A percentile compares a stretch with the other conserved stretches of the same genome.
Conservation (phyloP, 1,140 invertebrate genomes). For the Sycophila sp. region DNA sequence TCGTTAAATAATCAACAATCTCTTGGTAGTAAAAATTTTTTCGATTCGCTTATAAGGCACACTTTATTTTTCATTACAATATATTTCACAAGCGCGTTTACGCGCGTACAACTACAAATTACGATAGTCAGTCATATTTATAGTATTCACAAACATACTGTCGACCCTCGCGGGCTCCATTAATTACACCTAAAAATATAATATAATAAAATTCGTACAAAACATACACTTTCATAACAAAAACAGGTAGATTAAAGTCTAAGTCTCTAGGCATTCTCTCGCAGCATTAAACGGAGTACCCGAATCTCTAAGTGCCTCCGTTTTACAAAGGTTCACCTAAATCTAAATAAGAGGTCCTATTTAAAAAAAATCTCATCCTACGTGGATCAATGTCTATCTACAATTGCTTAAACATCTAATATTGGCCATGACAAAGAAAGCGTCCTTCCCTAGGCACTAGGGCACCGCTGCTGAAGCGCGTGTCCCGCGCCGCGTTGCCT, state of each 20-base stretch:
- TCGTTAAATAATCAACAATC: constrained; percentile 63
- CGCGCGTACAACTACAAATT: constrained; percentile 41
- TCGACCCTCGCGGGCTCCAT: constrained; percentile 26
- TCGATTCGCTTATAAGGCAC: constrained; percentile 32
- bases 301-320: constrained; percentile 34
- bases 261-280: constrained; percentile 49
- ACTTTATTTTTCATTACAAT: constrained; percentile 40
- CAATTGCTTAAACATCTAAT: constrained; percentile 56
- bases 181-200: constrained; percentile 31
- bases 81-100: constrained; percentile 37
- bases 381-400: constrained; percentile 48
- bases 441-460: no score
- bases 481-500: constrained; percentile 19
- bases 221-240: constrained; percentile 56
- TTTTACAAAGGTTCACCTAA: constrained; percentile 2
- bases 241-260: constrained; percentile 53
- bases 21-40: constrained; percentile 46
- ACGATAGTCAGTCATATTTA: constrained; percentile 59
- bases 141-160: constrained; percentile 60
- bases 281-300: background rate
- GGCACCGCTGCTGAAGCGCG: constrained; percentile 17
- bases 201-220: constrained; percentile 62
- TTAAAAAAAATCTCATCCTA: constrained; percentile 46
- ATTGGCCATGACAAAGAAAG: constrained; percentile 52
- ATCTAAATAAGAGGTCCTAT: constrained; percentile 36